phyloP scores from a whole-genome alignment of 1,140 invertebrate species.

The Cyphomyrmex costatus region DNA sequence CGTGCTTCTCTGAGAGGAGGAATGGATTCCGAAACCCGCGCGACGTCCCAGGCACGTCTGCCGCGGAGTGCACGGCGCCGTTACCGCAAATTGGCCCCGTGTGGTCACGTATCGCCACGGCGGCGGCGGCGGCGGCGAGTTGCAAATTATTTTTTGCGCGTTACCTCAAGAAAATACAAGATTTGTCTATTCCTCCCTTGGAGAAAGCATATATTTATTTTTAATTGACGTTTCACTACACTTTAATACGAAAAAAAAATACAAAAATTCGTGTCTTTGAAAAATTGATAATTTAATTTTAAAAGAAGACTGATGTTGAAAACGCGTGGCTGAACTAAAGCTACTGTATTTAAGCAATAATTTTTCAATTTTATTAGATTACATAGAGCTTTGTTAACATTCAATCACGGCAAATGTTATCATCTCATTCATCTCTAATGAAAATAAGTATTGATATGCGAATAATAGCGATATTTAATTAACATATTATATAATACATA shows the following conservation, averaged over 20 bases:
- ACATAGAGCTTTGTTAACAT: not conserved
- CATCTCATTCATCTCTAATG: conserved; percentile 3
- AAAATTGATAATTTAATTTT: not conserved
- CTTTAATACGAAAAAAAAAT: conserved; percentile 2
- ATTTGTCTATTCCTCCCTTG: not conserved
- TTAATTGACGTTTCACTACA: not conserved
- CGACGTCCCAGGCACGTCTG: conserved; percentile 55
- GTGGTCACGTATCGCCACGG: conserved; percentile 52
- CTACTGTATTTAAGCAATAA: not conserved
- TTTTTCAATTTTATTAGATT: not conserved
- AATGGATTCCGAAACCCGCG: conserved; percentile 54
- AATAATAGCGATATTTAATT: conserved; percentile 26
- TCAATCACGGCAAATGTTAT: conserved; percentile 11
- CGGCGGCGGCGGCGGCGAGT: not conserved
- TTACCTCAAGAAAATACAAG: conserved; percentile 29
- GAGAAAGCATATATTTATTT: not conserved
- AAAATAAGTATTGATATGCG: conserved; percentile 31
- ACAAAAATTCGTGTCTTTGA: not conserved
- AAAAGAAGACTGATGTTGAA: not conserved
- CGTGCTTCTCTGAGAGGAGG: conserved; percentile 46
- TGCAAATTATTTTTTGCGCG: conserved; percentile 54
- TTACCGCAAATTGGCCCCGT: conserved; percentile 55
- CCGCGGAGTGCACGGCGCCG: conserved; percentile 34
- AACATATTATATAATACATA: not conserved
- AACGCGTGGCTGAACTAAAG: not conserved